These are phyloP conservation scores for Ataeniobius toweri DNA, from an alignment of 2,797 vertebrate species.

Conservation along the genomic window DNA sequence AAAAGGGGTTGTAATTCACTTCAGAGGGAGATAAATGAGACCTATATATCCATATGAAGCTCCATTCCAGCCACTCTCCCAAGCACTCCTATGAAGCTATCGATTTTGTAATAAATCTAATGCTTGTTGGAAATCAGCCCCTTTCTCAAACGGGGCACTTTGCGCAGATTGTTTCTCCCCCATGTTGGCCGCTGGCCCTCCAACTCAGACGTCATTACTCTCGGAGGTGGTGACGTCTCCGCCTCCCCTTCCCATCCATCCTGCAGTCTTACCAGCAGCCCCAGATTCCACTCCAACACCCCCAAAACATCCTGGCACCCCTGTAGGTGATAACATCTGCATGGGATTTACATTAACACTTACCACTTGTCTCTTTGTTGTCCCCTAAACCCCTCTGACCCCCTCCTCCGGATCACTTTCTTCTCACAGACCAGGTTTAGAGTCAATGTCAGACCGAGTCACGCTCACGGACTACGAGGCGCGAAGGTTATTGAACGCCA, in stretches of 20 bases:
- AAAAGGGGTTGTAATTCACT: constrained; percentile 21
- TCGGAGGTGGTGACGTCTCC: constrained; percentile 53
- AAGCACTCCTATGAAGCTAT: constrained; percentile 55
- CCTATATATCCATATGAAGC: constrained; percentile 37
- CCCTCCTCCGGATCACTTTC: neutral
- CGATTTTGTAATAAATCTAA: constrained; percentile 75
- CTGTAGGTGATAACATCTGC: constrained; percentile 44
- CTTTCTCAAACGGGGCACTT: constrained; percentile 67
- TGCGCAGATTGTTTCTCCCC: constrained; percentile 71
- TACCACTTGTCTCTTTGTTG: constrained; percentile 21
- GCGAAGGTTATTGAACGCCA: constrained; percentile 88
- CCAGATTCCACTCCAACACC: constrained; percentile 18
- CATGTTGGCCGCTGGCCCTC: constrained; percentile 64
- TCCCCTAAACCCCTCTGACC: too few relatives aligned
- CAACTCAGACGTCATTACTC: constrained; percentile 60
- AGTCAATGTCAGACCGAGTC: constrained; percentile 84
- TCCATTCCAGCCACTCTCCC: constrained; percentile 33
- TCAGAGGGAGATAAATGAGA: constrained; percentile 31
- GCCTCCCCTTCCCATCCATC: constrained; percentile 17
- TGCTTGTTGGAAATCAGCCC: constrained; percentile 40
- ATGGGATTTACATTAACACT: constrained; percentile 28
- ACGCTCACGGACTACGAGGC: constrained; percentile 89
- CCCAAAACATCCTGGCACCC: neutral
- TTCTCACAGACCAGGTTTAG: constrained; percentile 82
- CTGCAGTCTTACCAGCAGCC: constrained; percentile 6